phyloP scores from a whole-genome alignment of 1,140 invertebrate genomes.

The Hypothenemus hampei region DNA sequence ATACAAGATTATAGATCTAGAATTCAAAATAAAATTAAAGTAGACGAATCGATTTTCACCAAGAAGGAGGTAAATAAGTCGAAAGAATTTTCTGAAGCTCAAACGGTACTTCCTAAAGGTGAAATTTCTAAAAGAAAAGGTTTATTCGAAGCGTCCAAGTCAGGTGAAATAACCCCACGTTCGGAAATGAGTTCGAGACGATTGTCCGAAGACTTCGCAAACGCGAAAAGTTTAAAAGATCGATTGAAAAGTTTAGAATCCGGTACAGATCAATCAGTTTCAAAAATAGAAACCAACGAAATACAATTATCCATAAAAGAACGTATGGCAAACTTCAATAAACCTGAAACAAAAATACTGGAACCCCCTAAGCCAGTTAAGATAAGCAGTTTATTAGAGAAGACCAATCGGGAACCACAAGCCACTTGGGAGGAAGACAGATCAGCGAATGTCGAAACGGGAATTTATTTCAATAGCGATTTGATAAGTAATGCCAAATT shows the following conservation, averaged over 20 bases:
- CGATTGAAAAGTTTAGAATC: constrained; percentile 61
- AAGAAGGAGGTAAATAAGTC: constrained; percentile 41
- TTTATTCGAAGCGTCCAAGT: constrained; percentile 66
- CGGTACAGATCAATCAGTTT: constrained; percentile 37
- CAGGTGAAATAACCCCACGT: constrained; percentile 40
- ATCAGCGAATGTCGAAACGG: constrained; percentile 38
- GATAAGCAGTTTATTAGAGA: constrained; percentile 34
- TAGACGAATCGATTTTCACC: constrained; percentile 37
- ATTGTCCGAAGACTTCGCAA: constrained; percentile 55
- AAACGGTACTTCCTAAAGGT: constrained; percentile 61
- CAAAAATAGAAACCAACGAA: constrained; percentile 32
- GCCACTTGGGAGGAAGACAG: constrained; percentile 27
- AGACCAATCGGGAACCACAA: constrained; percentile 27
- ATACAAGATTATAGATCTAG: constrained; percentile 77
- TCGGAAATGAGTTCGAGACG: constrained; percentile 45
- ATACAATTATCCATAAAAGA: constrained; percentile 37
- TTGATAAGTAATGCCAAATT: constrained; percentile 38
- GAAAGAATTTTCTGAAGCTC: constrained; percentile 48
- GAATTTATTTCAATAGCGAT: constrained; percentile 38
- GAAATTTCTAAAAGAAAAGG: constrained; percentile 76
- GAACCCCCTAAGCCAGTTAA: constrained; percentile 31
- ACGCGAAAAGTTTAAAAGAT: constrained; percentile 65
- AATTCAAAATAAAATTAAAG: constrained; percentile 53
- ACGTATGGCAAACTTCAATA: constrained; percentile 36
- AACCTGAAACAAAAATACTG: constrained; percentile 34